Base-by-base conservation (phyloP, 2,888 invertebrate species). In the Platycheirus rosarum region DNA sequence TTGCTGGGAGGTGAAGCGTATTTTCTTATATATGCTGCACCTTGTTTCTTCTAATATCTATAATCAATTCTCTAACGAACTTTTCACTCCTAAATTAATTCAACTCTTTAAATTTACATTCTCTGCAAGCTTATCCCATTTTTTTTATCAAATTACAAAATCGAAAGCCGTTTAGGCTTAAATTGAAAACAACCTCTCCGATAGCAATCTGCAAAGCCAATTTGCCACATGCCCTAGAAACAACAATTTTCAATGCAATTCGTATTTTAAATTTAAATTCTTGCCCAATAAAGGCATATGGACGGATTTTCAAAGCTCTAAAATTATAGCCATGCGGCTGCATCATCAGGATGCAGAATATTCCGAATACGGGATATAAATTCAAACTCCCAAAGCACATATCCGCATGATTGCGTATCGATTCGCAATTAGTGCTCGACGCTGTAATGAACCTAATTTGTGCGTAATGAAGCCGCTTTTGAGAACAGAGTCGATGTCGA, bases 401-500 rank as follows among this genome's bases (percentile, higher is more conserved):
- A 76, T 82, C 73, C 71, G 76, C 66, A 71, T 82, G 82, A 82
- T 82, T 82, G 77, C 68, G 55, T 82, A 82, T 82, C 82, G 82
- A 82, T 82, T 82, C 55, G 71, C 82, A 82, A 82, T 82, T 82
- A 82, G 77, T 82, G 82, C 62, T 57, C 49, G 57, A 42, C 68
- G 66, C 63, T 68, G 82, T 82, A 73, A 82, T 82, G 77, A 71
- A 73, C 42, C 82, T 82, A 82, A 82, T 82, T 82, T 82, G 82
- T 82, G 82, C 77, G 77, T 82, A 82, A 82, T 82, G 82, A 77
- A 51, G 77, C 82, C 77, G 71, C 71, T 82, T 82, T 82, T 77
- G 71, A 82, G 46, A 44, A 42, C 29, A 76, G 44, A 49, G 51
- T 73, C 76, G 66, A 63, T 71, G 71, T 71, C 82, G 77, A 82